phyloP scores from a whole-genome alignment of 2,113 vertebrate species.

The Procavia capensis region DNA sequence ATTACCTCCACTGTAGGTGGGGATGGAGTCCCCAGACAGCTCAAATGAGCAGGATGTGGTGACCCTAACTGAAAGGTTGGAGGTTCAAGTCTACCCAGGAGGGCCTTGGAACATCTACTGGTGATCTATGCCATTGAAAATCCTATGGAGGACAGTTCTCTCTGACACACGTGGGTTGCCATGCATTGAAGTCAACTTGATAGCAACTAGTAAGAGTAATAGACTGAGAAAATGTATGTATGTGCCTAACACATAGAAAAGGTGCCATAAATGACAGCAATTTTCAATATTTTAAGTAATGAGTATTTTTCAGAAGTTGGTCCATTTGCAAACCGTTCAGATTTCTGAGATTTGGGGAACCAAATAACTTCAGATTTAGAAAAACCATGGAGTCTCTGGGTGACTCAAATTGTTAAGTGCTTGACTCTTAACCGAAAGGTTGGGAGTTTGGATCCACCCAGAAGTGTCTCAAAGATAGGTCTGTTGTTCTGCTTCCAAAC shows the following conservation, averaged over 20 bases:
- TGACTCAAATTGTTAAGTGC: background rate
- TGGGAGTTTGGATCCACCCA: background rate
- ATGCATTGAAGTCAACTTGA: background rate
- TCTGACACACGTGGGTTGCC: background rate
- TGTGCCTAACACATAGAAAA: no score
- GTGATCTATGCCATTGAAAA: background rate
- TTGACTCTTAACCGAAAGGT: background rate
- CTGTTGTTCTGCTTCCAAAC: background rate
- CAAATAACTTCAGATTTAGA: background rate
- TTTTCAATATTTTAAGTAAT: constrained; percentile 2
- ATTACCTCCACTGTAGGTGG: background rate
- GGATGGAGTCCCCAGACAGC: background rate
- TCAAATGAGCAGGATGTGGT: background rate
- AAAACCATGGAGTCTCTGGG: background rate
- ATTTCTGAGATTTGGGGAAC: background rate
- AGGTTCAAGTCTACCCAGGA: background rate
- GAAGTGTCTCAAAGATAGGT: background rate
- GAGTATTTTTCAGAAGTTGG: background rate
- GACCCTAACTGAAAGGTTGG: background rate
- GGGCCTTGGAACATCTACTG: background rate
- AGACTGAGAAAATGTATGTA: background rate
- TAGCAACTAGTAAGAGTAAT: background rate
- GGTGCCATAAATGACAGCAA: background rate
- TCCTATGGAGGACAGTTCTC: background rate
- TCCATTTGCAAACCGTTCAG: background rate